A percentile compares a stretch with the other conserved stretches of the same genome.
Conservation (phyloP, 1,140 invertebrate species). For the Chelonus insularis region DNA sequence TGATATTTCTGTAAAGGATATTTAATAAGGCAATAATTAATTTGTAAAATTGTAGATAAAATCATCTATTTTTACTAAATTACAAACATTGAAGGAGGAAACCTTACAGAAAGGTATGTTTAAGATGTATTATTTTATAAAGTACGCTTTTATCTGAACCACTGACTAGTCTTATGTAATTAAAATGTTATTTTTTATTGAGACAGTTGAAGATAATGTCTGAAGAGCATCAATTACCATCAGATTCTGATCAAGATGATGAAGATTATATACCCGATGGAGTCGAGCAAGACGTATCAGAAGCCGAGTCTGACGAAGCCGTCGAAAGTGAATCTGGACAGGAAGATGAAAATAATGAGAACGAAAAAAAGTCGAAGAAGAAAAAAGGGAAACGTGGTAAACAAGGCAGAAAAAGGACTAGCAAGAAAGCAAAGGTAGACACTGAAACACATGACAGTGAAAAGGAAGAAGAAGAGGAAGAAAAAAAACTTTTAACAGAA, state of each 20-base stretch:
- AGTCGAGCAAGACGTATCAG: slow-evolving; percentile 44
- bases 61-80: no score
- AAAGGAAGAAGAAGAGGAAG: slow-evolving; percentile 20
- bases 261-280: slow-evolving; percentile 53
- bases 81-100: no score
- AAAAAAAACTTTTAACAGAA: slow-evolving; percentile 49
- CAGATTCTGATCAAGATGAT: slow-evolving; percentile 52
- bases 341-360: slow-evolving; percentile 47
- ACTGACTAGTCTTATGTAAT: no score
- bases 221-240: slow-evolving; percentile 40
- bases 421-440: slow-evolving; percentile 14
- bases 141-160: no score
- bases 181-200: background rate
- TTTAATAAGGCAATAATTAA: no score
- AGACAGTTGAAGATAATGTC: slow-evolving; percentile 20
- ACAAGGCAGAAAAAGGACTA: slow-evolving; percentile 13
- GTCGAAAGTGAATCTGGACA: slow-evolving; percentile 39
- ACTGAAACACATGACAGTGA: slow-evolving; percentile 21
- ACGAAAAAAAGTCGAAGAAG: slow-evolving; percentile 31
- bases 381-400: slow-evolving; percentile 23
- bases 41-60: no score
- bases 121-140: no score
- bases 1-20: no score
- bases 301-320: slow-evolving; percentile 49
- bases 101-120: no score